Conservation (phyloP, 23 tunicate genomes). For the Halocynthia aurantium region DNA sequence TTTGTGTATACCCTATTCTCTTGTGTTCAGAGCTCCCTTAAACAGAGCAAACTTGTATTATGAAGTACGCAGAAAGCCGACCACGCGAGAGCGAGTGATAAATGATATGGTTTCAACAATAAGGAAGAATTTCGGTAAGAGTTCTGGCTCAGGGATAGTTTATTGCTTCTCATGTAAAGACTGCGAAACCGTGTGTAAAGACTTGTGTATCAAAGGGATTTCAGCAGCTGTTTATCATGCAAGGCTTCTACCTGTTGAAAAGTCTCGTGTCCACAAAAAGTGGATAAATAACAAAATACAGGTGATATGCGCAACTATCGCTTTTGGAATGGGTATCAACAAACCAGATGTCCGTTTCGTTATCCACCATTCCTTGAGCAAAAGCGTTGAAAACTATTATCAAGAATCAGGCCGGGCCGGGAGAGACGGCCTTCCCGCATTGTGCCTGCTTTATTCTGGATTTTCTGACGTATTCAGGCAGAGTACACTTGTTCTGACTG, state of each 20-base stretch:
- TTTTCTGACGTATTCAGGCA: conserved; percentile 57
- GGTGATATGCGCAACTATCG: conserved; percentile 84
- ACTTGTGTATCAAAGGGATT: conserved; percentile 32
- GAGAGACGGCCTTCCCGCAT: conserved; percentile 75
- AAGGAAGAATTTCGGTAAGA: conserved; percentile 19
- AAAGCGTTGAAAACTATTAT: conserved; percentile 85
- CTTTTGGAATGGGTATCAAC: conserved; percentile 95
- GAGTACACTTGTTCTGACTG: conserved; percentile 52
- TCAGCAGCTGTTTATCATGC: conserved; percentile 58
- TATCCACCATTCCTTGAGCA: conserved; percentile 75
- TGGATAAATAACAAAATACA: conserved; percentile 53
- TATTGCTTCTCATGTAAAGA: conserved; percentile 79
- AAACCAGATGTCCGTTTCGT: conserved; percentile 88
- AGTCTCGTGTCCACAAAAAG: conserved; percentile 27
- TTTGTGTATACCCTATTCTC: conserved; percentile 49
- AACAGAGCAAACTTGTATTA: conserved; percentile 65
- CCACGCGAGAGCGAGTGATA: conserved; percentile 26
- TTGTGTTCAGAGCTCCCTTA: conserved; percentile 46
- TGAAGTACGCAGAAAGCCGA: conserved; percentile 60
- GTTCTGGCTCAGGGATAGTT: conserved; percentile 79
- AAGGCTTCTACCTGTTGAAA: conserved; percentile 8
- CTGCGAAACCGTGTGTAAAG: conserved; percentile 45
- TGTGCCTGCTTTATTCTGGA: conserved; percentile 70
- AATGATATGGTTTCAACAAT: conserved; percentile 43
- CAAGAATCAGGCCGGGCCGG: conserved; percentile 98